Conservation (phyloP, 2,113 vertebrate genomes). For the Passer domesticus region DNA sequence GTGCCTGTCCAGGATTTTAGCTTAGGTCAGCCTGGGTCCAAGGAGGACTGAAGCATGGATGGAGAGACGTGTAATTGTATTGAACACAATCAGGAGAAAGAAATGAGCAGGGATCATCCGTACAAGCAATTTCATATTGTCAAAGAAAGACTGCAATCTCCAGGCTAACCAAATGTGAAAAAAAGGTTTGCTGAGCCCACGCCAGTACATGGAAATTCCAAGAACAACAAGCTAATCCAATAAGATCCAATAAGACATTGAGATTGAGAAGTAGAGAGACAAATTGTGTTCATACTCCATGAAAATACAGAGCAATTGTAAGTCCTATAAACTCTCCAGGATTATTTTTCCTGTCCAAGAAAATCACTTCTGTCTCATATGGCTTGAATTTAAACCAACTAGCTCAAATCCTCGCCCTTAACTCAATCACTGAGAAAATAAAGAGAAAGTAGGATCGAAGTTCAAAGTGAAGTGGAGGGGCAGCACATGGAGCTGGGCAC, state of each 20-base stretch:
- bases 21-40: background rate
- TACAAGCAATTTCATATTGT: background rate
- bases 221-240: slow-evolving; percentile 66
- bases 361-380: slow-evolving; percentile 66
- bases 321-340: slow-evolving; percentile 50
- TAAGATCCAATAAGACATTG: slow-evolving; percentile 52
- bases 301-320: slow-evolving; percentile 61
- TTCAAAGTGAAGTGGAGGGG: background rate
- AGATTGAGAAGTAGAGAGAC: slow-evolving; percentile 56
- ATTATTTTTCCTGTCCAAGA: slow-evolving; percentile 59
- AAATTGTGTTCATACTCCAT: slow-evolving; percentile 55
- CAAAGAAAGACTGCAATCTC: background rate
- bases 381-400: slow-evolving; percentile 63
- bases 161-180: slow-evolving; percentile 33
- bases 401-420: slow-evolving; percentile 33
- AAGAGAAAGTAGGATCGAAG: background rate
- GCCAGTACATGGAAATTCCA: slow-evolving; percentile 56
- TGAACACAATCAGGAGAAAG: background rate
- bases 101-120: background rate
- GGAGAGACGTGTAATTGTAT: background rate
- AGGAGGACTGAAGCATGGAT: background rate
- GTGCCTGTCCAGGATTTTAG: background rate
- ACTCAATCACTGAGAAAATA: slow-evolving; percentile 43
- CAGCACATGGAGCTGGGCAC: background rate
- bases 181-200: slow-evolving; percentile 4